A percentile compares a stretch with the other conserved stretches of the same genome.
Conservation (phyloP, 2,888 invertebrate genomes). For the Aplocera efformata region DNA sequence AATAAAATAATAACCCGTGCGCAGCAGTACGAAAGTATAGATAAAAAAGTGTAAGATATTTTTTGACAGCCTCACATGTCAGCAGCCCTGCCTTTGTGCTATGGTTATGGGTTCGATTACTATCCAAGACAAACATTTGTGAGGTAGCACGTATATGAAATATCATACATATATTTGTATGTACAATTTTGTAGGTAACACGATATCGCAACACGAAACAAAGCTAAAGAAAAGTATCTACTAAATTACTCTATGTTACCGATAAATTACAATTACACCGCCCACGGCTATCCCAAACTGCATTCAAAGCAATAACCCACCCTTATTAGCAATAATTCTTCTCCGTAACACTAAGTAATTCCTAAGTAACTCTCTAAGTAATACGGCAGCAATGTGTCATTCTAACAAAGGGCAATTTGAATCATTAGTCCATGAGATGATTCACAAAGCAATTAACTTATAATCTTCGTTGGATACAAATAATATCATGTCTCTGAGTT, state of each 20-base stretch:
- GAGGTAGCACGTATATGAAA: no score
- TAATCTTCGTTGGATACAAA: slow-evolving; percentile 31
- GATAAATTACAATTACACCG: slow-evolving; percentile 4
- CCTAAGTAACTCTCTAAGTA: slow-evolving; percentile 7
- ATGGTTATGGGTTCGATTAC: no score
- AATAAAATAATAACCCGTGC: no score
- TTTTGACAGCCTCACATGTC: no score
- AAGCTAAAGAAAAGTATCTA: no score
- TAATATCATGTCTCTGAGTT: slow-evolving; percentile 8
- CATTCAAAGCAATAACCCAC: slow-evolving; percentile 5
- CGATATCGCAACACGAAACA: no score
- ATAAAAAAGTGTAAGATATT: no score
- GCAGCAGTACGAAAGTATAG: no score
- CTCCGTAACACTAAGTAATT: slow-evolving; percentile 3
- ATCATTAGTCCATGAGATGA: slow-evolving; percentile 31
- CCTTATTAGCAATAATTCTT: slow-evolving; percentile 6
- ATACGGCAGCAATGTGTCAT: slow-evolving; percentile 13
- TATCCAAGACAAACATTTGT: no score
- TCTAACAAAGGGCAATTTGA: slow-evolving; percentile 27
- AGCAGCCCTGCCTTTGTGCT: no score
- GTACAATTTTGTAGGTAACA: no score
- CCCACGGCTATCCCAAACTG: slow-evolving; percentile 9
- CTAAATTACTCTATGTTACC: not conserved
- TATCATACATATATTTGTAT: no score
- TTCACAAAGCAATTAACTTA: slow-evolving; percentile 41